These are phyloP conservation scores for Orbicella faveolata DNA, from an alignment of 64 coral and sea anemone genomes.

Conservation along the genomic window DNA sequence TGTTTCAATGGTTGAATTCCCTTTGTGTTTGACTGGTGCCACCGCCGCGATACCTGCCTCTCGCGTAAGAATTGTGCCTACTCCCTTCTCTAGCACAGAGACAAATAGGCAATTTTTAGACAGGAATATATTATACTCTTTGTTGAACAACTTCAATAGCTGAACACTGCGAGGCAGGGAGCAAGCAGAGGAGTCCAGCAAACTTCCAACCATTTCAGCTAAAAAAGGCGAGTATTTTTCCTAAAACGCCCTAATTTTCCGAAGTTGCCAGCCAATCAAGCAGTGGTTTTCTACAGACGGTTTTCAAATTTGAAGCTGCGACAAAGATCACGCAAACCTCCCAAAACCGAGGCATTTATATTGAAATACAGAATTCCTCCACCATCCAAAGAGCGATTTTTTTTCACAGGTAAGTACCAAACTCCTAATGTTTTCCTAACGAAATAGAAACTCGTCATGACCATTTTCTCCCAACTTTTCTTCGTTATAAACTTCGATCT, in stretches of 20 bases:
- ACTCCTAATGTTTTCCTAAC: background rate
- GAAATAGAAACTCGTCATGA: background rate
- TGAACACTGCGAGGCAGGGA: background rate
- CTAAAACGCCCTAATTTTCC: too few relatives aligned
- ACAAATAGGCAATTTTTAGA: conserved; percentile 8
- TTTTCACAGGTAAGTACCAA: background rate
- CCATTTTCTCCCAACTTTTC: background rate
- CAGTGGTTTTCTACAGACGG: background rate
- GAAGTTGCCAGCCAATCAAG: too few relatives aligned
- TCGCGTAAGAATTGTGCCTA: background rate
- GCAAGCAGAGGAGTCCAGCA: too few relatives aligned
- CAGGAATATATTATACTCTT: background rate
- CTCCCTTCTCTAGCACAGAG: background rate
- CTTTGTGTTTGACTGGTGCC: conserved; percentile 32
- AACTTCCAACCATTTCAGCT: too few relatives aligned
- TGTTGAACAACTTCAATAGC: background rate
- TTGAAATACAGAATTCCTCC: background rate
- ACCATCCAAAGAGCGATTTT: background rate
- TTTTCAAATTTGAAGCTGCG: background rate
- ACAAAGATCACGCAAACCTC: background rate
- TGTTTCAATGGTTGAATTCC: conserved; percentile 18
- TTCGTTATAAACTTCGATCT: background rate
- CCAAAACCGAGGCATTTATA: background rate
- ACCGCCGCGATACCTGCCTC: background rate
- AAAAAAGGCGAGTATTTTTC: too few relatives aligned